phyloP scores from a whole-genome alignment of 2,113 vertebrate species.

The Toxostoma redivivum region DNA sequence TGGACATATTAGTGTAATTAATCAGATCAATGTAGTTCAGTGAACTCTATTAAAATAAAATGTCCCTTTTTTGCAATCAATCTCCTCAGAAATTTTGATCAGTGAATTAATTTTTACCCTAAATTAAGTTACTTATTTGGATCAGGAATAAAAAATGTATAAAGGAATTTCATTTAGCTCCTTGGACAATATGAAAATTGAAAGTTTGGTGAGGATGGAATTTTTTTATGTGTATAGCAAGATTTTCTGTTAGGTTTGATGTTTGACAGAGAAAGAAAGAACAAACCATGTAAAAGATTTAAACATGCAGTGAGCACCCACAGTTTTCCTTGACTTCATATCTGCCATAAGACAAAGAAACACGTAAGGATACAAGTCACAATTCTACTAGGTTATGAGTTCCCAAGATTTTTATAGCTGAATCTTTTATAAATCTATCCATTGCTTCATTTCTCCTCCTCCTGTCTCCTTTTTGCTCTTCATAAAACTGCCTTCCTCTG shows the following conservation, averaged over 20 bases:
- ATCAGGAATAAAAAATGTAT: not conserved
- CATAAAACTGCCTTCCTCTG: not conserved
- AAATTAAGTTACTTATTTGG: not conserved
- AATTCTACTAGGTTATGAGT: not conserved
- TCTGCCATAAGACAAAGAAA: not conserved
- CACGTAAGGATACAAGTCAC: not conserved
- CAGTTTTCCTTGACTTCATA: not conserved
- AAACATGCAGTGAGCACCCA: not conserved
- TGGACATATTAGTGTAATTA: not conserved
- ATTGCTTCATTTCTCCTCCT: not conserved
- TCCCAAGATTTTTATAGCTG: not conserved
- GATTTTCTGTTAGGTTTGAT: not conserved
- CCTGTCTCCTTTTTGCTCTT: not conserved
- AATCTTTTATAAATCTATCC: not conserved
- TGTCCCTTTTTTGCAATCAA: not conserved
- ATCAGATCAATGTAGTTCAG: not conserved
- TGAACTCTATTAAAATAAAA: not conserved
- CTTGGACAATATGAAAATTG: not conserved
- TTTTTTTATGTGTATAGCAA: not conserved
- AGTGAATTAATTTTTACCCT: not conserved
- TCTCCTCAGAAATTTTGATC: not conserved
- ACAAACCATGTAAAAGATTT: not conserved
- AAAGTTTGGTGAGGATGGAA: rapidly evolving
- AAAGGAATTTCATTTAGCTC: not conserved
- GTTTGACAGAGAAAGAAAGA: not conserved